Percentiles rank a stretch among this genome's conserved stretches.
These are phyloP conservation scores for Phenganax marumi DNA, from an alignment of 92 coral and sea anemone genomes.

Conservation along the genomic window DNA sequence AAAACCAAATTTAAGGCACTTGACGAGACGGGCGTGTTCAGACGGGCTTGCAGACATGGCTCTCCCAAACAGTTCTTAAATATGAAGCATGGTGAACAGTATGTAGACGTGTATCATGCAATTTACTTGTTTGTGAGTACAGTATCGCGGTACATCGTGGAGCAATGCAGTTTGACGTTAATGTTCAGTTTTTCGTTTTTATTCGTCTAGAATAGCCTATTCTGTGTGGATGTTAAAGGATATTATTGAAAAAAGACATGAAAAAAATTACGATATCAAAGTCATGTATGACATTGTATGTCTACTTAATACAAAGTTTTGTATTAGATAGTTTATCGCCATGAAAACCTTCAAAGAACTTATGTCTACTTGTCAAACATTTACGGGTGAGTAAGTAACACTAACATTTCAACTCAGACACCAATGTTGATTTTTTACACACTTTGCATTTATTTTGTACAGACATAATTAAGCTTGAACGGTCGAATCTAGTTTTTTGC, in stretches of 20 bases:
- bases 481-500: too few species aligned
- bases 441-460: too few species aligned
- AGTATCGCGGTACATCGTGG: not conserved
- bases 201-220: not conserved
- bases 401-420: not conserved
- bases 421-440: too few species aligned
- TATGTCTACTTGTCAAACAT: not conserved
- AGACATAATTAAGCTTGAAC: too few species aligned
- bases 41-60: slow-evolving; percentile 25
- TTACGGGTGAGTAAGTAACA: not conserved
- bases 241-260: not conserved
- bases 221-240: slow-evolving; percentile 17
- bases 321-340: too few species aligned
- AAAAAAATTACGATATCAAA: not conserved
- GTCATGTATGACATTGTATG: not conserved
- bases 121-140: not conserved
- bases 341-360: too few species aligned
- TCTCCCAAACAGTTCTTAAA: slow-evolving; percentile 6
- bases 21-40: slow-evolving; percentile 19
- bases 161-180: too few species aligned
- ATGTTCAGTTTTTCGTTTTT: not conserved
- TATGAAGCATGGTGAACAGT: slow-evolving; percentile 26
- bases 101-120: not conserved
- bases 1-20: slow-evolving; percentile 3
- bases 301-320: too few species aligned